These are phyloP conservation scores for Ctenodactylus gundi DNA, from an alignment of 2,113 vertebrate genomes.

Conservation along the genomic window DNA sequence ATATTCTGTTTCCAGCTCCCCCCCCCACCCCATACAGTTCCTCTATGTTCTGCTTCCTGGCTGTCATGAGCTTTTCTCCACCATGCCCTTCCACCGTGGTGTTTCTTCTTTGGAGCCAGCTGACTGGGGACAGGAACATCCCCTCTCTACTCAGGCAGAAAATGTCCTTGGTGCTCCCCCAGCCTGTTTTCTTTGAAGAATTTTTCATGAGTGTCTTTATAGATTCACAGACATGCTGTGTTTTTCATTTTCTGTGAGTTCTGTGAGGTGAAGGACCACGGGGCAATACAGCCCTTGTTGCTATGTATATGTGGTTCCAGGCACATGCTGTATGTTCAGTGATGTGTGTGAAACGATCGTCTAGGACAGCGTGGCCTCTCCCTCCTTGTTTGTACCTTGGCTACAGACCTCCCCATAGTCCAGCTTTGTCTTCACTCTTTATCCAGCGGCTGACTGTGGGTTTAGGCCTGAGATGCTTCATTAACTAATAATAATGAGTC, in stretches of 20 bases:
- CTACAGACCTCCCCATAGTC: constrained; percentile 25
- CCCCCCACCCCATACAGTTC: not conserved
- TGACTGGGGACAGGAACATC: not conserved
- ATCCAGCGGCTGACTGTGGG: constrained; percentile 68
- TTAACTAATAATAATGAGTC: constrained; percentile 86
- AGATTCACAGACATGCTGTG: not conserved
- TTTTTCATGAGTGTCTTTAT: not conserved
- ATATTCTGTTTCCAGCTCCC: not conserved
- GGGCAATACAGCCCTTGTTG: not conserved
- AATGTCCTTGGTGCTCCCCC: not conserved
- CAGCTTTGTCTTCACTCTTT: constrained; percentile 65
- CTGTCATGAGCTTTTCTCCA: not conserved
- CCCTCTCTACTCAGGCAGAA: not conserved
- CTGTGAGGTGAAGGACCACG: not conserved
- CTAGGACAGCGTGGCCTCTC: not conserved
- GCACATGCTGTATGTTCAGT: not conserved
- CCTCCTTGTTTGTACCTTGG: not conserved
- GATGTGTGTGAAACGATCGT: not conserved
- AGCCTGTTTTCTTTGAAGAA: not conserved
- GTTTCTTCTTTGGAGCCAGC: not conserved
- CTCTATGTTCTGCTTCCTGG: not conserved
- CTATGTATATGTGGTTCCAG: not conserved
- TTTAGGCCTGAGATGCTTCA: constrained; percentile 84
- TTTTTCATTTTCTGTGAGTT: not conserved
- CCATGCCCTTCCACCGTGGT: not conserved